Evolutionary conservation across 2,797 vertebrate species (phyloP), one percentile per base, ranked within the genome.

Genomic region (Alca torda): DNA sequence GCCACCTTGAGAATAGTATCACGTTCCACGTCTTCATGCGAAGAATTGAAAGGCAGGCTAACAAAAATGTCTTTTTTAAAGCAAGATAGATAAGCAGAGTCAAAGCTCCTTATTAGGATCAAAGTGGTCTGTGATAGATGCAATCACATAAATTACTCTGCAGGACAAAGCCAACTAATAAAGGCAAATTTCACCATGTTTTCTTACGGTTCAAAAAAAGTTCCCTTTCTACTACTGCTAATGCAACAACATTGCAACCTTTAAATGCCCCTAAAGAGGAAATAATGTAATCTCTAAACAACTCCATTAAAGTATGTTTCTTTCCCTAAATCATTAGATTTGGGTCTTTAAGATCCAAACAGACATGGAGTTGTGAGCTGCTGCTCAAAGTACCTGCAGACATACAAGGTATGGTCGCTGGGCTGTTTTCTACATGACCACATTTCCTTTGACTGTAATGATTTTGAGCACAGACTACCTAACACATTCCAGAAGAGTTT

Each of bases 401-500:
- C 39, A 13, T 11, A 9, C 33, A 4, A 20, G 21, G 6, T 28
- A 6, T 15, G 35, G n/a, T 33, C 6, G 0, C 31, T 13, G 8
- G 9, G 65, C 64, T 30, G 35, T 77, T 67, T 86, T 24, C 77
- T 63, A 80, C 13, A 10, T 16, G 7, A 39, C 65, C 65, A 5
- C 43, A 69, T 90, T 88, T 73, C 41, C 91, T 92, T 81, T 83
- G 16, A 24, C 60, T 88, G 72, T 39, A 94, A 72, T 8, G 56
- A 14, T 90, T 96, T 81, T 61, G 54, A 87, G 79, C 84, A 70
- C 67, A 79, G 53, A 45, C 61, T 95, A 72, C 64, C 85, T 84
- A 51, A 53, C 78, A 25, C 87, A 60, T 95, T 96, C 81, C 81
- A 53, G 41, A 63, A 51, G 89, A 75, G 90, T 75, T 92, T 80